Evolutionary conservation across 2,797 vertebrate species (phyloP), one percentile per base, ranked within the genome.

Genomic region (Gobionotothen gibberifrons): DNA sequence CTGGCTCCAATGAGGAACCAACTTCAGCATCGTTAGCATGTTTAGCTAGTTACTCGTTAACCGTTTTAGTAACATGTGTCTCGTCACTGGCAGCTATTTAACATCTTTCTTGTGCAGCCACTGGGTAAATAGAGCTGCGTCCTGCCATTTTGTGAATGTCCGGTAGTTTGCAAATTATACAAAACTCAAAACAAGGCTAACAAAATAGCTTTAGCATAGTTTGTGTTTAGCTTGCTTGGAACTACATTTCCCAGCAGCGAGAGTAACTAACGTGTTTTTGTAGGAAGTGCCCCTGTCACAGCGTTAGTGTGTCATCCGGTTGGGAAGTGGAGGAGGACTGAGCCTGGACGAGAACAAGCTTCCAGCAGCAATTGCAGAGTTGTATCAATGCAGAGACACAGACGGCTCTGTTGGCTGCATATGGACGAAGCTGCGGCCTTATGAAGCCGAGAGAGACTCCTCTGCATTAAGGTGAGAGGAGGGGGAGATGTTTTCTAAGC

Each of bases 211-310:
- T 55, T 40, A 42, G 32, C 44, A 3, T 13, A 51, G 42, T 49
- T 76, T 29, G 2, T 4, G 3, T 3, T 44, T 19, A 56, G 29
- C 29, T 64, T 0, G 1, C 14, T 2, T 0, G 16, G 15, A 76
- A 94, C 92, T 90, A 79, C 92, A 89, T 74, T 76, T 91, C 93
- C 94, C 93, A 74, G 2, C 6, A 72, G 17, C 3, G 0, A 8
- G 5, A 5, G 65, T 65, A 49, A 19, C 53, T 49, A 87, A 76
- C 52, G 63, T 91, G 85, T 91, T 93, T 93, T 93, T 89, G 70
- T 83, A 86, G 94, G 94, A 95, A 94, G 89, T 94, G 62, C 47
- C 52, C 39, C 75, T 62, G 82, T 69, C 75, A 73, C n/a, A 85
- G 63, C 57, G 11, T 79, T 71, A 82, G 21, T 44, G 71, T 85